These are phyloP conservation scores for Odontophorus gujanensis DNA, from an alignment of 2,113 vertebrate genomes.

Conservation along the genomic window DNA sequence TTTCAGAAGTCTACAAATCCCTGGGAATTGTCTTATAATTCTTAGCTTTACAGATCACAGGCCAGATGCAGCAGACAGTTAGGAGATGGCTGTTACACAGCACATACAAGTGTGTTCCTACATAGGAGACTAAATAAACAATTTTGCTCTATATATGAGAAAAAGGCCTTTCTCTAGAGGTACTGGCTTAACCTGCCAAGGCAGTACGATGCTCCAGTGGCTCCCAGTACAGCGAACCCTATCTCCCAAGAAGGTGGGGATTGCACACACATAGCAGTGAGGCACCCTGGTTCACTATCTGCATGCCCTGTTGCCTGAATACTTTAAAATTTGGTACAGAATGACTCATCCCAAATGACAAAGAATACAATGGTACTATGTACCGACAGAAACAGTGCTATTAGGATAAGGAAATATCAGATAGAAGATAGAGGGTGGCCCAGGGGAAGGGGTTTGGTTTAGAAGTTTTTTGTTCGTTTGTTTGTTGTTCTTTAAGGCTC, in stretches of 20 bases:
- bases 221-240: not conserved
- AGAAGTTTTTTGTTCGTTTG: not conserved
- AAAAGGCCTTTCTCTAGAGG: not conserved
- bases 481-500: not conserved
- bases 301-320: rapidly evolving
- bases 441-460: not conserved
- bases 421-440: not conserved
- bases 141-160: not conserved
- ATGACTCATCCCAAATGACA: not conserved
- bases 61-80: not conserved
- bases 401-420: not conserved
- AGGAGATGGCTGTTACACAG: not conserved
- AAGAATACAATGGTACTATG: not conserved
- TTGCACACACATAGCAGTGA: rapidly evolving
- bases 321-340: not conserved
- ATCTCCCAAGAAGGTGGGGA: not conserved
- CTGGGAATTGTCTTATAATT: not conserved
- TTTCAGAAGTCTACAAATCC: conserved; percentile 2
- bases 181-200: not conserved
- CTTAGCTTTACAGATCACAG: not conserved
- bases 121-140: not conserved
- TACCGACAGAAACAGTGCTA: not conserved
- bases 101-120: not conserved
- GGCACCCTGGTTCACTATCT: not conserved
- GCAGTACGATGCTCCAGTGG: rapidly evolving